phyloP scores from a whole-genome alignment of 2,113 vertebrate species.

The Lutjanus erythropterus region DNA sequence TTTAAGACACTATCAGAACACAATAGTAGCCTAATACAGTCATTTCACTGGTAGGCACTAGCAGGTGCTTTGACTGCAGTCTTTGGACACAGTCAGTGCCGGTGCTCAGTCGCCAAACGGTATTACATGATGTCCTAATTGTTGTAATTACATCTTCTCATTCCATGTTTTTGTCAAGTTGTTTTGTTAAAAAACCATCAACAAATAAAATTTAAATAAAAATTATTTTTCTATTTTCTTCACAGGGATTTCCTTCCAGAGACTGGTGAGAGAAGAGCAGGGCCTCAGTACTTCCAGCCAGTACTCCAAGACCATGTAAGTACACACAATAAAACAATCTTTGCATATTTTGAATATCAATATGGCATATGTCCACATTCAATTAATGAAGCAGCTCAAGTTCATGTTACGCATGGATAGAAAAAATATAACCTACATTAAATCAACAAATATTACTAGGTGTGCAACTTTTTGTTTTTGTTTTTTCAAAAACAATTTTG shows the following conservation, averaged over 20 bases:
- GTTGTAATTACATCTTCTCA: not conserved
- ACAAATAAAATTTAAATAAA: not conserved
- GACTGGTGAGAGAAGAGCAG: conserved; percentile 94
- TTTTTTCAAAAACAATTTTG: too few species aligned
- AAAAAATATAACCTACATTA: too few species aligned
- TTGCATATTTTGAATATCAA: too few species aligned
- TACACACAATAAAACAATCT: conserved; percentile 27
- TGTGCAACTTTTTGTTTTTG: too few species aligned
- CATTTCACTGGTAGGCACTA: too few species aligned
- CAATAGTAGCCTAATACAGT: too few species aligned
- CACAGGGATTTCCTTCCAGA: conserved; percentile 94
- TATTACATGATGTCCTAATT: not conserved
- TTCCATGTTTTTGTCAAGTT: not conserved
- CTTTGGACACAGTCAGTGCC: not conserved
- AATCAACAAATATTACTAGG: too few species aligned
- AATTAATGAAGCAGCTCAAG: too few species aligned
- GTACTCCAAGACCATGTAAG: conserved; percentile 91
- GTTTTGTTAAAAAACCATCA: not conserved
- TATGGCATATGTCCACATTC: too few species aligned
- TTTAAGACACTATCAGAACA: too few species aligned
- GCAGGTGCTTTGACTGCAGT: not conserved
- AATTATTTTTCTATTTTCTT: conserved; percentile 1
- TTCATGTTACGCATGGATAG: too few species aligned
- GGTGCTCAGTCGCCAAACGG: too few species aligned
- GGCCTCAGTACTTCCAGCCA: conserved; percentile 84